Evolutionary conservation across 64 coral and sea anemone genomes (phyloP).

Genomic region (Stichodactyla mertensii): DNA sequence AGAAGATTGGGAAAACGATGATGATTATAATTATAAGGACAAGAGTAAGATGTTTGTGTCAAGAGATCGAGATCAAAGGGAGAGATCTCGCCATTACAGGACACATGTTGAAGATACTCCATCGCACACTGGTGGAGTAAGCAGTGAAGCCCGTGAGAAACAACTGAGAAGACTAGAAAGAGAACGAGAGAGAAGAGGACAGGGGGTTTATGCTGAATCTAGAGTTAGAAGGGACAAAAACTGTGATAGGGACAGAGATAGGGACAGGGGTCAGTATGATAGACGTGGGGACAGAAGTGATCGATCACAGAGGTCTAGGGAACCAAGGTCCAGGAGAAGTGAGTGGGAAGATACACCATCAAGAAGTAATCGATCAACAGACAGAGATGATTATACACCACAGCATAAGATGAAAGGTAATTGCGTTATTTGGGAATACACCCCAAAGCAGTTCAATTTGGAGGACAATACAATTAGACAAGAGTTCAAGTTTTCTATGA

Average conservation of each 20-base stretch:
- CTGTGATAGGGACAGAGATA: conserved; percentile 31
- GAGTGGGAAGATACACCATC: conserved; percentile 97
- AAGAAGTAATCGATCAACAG: conserved; percentile 52
- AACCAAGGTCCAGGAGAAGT: conserved; percentile 67
- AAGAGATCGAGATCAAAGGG: conserved; percentile 15
- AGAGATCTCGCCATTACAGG: conserved; percentile 77
- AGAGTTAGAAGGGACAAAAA: conserved; percentile 30
- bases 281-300: conserved; percentile 26
- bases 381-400: conserved; percentile 70
- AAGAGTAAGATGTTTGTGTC: not conserved
- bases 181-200: conserved; percentile 68
- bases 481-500: too few relatives aligned
- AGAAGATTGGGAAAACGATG: conserved; percentile 20
- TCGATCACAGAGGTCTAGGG: conserved; percentile 44
- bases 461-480: too few relatives aligned
- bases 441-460: too few relatives aligned
- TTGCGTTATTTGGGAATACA: not conserved
- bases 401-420: conserved; percentile 64
- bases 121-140: conserved; percentile 89
- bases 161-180: conserved; percentile 78
- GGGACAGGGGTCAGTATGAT: conserved; percentile 28
- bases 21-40: conserved; percentile 11
- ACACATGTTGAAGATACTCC: conserved; percentile 82
- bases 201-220: conserved; percentile 85
- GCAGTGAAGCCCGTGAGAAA: conserved; percentile 77